These are phyloP conservation scores for Hirtodrosophila histrioides DNA, from an alignment of 2,888 invertebrate genomes.

Conservation along the genomic window DNA sequence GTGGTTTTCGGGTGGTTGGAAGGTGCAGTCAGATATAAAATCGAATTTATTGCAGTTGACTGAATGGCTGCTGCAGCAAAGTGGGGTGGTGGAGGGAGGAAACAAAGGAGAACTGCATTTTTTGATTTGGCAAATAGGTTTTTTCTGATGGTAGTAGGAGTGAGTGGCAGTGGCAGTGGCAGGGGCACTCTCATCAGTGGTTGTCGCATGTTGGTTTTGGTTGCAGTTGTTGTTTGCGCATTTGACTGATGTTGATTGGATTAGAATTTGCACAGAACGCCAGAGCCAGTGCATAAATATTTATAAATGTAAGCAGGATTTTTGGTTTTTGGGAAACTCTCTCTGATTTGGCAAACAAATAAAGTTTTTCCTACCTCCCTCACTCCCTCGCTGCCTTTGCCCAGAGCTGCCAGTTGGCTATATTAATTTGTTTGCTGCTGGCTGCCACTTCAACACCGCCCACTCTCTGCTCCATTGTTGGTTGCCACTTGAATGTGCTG, in stretches of 20 bases:
- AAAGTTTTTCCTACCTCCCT: slow-evolving; percentile 30
- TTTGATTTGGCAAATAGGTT: slow-evolving; percentile 68
- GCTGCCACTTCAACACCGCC: slow-evolving; percentile 31
- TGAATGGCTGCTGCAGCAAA: slow-evolving; percentile 12
- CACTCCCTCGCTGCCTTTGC: background rate
- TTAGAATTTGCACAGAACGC: slow-evolving; percentile 54
- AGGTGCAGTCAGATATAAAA: slow-evolving; percentile 58
- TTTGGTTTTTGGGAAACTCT: too few species aligned
- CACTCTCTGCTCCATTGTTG: slow-evolving; percentile 44
- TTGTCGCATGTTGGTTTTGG: background rate
- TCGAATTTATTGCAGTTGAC: slow-evolving; percentile 66
- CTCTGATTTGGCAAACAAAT: slow-evolving; percentile 50
- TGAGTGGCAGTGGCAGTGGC: too few species aligned
- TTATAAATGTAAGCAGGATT: slow-evolving; percentile 44
- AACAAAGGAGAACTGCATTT: slow-evolving; percentile 46
- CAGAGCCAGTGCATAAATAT: slow-evolving; percentile 45
- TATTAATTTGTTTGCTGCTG: slow-evolving; percentile 69
- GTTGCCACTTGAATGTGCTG: slow-evolving; percentile 51
- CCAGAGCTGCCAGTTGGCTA: slow-evolving; percentile 20
- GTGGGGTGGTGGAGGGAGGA: background rate
- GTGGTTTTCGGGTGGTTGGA: too few species aligned
- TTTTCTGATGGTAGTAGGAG: slow-evolving; percentile 8
- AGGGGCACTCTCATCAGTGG: slow-evolving; percentile 1
- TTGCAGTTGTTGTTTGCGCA: slow-evolving; percentile 21
- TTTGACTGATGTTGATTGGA: slow-evolving; percentile 64